Percentiles rank a stretch among this genome's conserved stretches.
These are phyloP conservation scores for Drosophila littoralis DNA, from an alignment of 1,140 invertebrate species.

Conservation along the genomic window DNA sequence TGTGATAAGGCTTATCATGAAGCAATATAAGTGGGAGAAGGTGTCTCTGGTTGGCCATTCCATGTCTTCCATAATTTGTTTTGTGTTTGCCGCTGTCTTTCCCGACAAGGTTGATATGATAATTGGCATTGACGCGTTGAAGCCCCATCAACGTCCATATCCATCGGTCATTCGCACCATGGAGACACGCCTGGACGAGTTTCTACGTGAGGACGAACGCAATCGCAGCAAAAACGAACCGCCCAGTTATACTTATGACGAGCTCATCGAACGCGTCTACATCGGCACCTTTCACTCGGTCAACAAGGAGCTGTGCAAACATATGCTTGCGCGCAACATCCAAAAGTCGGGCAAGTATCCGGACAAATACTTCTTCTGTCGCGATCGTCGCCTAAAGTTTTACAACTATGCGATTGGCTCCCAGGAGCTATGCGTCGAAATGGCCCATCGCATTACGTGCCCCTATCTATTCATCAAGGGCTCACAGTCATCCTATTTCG, in stretches of 20 bases:
- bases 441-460: conserved; percentile 85
- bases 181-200: conserved; percentile 85
- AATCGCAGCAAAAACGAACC: conserved; percentile 85
- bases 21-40: conserved; percentile 89
- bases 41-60: conserved; percentile 89
- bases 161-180: conserved; percentile 67
- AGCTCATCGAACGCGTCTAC: conserved; percentile 86
- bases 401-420: conserved; percentile 85
- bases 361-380: conserved; percentile 87
- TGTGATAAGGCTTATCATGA: conserved; percentile 87
- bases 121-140: conserved; percentile 87
- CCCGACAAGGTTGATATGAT: conserved; percentile 87
- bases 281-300: conserved; percentile 86
- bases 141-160: conserved; percentile 85
- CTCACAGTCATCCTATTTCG: conserved; percentile 86
- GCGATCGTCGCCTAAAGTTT: conserved; percentile 87
- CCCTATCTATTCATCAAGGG: conserved; percentile 87
- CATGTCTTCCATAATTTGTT: conserved; percentile 87
- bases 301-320: conserved; percentile 85
- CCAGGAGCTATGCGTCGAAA: conserved; percentile 85
- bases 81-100: conserved; percentile 86
- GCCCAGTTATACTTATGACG: conserved; percentile 87
- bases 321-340: conserved; percentile 87
- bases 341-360: conserved; percentile 86
- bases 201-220: conserved; percentile 85